These are phyloP conservation scores for Dreissena polymorpha DNA, from an alignment of 1,140 invertebrate genomes.

Conservation along the genomic window DNA sequence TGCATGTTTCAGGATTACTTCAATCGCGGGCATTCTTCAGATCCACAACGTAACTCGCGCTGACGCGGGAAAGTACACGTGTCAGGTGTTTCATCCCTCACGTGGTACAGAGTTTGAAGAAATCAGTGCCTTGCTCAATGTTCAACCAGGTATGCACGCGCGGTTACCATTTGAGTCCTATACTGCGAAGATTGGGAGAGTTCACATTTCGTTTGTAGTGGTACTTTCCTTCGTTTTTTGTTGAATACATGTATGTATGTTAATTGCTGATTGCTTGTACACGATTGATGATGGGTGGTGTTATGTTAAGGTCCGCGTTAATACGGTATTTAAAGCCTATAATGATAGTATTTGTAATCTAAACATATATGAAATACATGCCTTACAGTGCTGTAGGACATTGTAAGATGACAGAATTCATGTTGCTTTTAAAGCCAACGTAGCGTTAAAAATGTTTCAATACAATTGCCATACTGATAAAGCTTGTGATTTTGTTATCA, in stretches of 20 bases:
- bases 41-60: constrained; percentile 20
- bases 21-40: constrained; percentile 14
- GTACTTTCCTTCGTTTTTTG: not conserved
- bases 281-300: not conserved
- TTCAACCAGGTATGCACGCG: not conserved
- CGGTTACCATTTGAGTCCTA: not conserved
- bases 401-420: too few species aligned
- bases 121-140: not conserved
- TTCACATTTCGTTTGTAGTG: not conserved
- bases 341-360: too few species aligned
- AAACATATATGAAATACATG: too few species aligned
- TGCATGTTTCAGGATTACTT: constrained; percentile 5
- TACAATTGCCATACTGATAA: too few species aligned
- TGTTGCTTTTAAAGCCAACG: too few species aligned
- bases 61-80: constrained; percentile 21
- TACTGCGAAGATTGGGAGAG: not conserved
- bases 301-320: too few species aligned
- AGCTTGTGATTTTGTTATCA: too few species aligned
- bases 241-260: not conserved
- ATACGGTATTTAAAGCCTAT: too few species aligned
- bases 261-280: not conserved
- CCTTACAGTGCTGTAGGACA: too few species aligned
- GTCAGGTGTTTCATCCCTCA: not conserved
- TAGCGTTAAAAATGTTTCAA: too few species aligned
- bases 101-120: not conserved